These are phyloP conservation scores for Onychostoma macrolepis DNA, from an alignment of 2,113 vertebrate genomes.

Conservation along the genomic window DNA sequence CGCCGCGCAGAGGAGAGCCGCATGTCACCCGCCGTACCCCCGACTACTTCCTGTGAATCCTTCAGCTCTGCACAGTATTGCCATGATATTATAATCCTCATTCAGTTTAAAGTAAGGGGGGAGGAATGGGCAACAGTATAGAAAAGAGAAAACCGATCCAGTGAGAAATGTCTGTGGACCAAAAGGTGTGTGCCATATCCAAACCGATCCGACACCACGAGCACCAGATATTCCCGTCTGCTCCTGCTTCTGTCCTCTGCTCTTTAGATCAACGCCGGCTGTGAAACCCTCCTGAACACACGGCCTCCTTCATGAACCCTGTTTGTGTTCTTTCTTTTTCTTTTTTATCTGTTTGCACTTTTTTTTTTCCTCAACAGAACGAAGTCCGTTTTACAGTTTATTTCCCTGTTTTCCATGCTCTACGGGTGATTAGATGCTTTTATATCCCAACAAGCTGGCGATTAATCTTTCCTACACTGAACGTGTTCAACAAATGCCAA, in stretches of 20 bases:
- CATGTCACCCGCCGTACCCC: slow-evolving; percentile 98
- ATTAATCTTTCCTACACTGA: slow-evolving; percentile 71
- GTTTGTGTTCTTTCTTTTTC: slow-evolving; percentile 23
- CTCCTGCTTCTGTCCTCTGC: slow-evolving; percentile 65
- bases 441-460: slow-evolving; percentile 11
- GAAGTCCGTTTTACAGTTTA: slow-evolving; percentile 66
- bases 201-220: slow-evolving; percentile 77
- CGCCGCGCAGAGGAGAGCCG: slow-evolving; percentile 95
- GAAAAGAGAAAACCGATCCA: slow-evolving; percentile 79
- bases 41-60: slow-evolving; percentile 95
- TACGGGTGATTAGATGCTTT: slow-evolving; percentile 60
- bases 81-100: slow-evolving; percentile 75
- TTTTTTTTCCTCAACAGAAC: slow-evolving; percentile 67
- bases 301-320: not conserved
- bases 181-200: slow-evolving; percentile 91
- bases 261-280: slow-evolving; percentile 57
- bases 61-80: slow-evolving; percentile 87
- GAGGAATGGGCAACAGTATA: slow-evolving; percentile 75
- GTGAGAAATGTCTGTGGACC: slow-evolving; percentile 84
- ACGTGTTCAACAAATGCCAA: slow-evolving; percentile 69
- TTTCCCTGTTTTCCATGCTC: slow-evolving; percentile 69
- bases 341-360: slow-evolving; percentile 70
- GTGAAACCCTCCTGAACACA: slow-evolving; percentile 33
- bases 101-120: slow-evolving; percentile 77
- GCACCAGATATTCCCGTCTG: slow-evolving; percentile 74